Percentiles rank a stretch among this genome's conserved stretches.
These are phyloP conservation scores for Chionodraco myersi DNA, from an alignment of 2,113 vertebrate species.

Conservation along the genomic window DNA sequence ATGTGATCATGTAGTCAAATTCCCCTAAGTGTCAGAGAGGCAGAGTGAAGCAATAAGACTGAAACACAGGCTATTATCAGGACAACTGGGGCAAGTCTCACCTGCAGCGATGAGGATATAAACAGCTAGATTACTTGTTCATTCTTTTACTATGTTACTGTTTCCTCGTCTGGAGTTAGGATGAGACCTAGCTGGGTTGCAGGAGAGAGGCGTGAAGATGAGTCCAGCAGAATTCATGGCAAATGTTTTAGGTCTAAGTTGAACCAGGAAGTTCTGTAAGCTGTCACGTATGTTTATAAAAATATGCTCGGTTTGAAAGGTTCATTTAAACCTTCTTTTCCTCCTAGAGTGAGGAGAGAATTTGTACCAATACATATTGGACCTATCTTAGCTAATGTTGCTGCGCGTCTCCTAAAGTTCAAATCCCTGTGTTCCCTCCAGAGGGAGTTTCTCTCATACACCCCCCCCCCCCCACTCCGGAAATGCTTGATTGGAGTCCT, in stretches of 20 bases:
- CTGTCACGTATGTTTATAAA: background rate
- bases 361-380: too few relatives aligned
- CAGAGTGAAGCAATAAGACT: constrained; percentile 62
- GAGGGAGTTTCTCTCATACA: too few relatives aligned
- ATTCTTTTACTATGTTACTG: constrained; percentile 34
- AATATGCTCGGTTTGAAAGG: background rate
- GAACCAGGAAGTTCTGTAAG: background rate
- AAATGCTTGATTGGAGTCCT: too few relatives aligned
- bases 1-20: constrained; percentile 54
- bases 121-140: constrained; percentile 33
- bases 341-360: too few relatives aligned
- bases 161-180: constrained; percentile 11
- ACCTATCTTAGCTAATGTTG: background rate
- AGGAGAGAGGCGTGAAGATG: constrained; percentile 5
- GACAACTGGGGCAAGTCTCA: constrained; percentile 51
- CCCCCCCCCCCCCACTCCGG: too few relatives aligned
- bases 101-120: constrained; percentile 52
- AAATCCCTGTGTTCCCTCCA: too few relatives aligned
- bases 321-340: too few relatives aligned
- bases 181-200: background rate
- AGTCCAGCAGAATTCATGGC: background rate
- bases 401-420: background rate
- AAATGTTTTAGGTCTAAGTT: background rate
- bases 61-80: constrained; percentile 46
- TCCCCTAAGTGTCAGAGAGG: constrained; percentile 36